These are phyloP conservation scores for Phyllotreta cruciferae DNA, from an alignment of 2,888 invertebrate genomes.

Conservation along the genomic window DNA sequence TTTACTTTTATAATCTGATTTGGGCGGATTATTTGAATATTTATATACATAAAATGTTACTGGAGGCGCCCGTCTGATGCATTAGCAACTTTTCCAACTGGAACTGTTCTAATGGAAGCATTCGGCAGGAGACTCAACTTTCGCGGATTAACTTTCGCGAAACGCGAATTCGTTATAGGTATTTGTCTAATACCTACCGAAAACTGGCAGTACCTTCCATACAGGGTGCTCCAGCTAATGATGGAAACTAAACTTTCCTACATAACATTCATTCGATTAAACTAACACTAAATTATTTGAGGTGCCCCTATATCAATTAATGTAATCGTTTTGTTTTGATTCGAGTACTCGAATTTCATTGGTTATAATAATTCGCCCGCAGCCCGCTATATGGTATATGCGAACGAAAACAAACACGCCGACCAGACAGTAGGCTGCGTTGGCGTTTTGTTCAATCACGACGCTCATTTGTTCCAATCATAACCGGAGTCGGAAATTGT, in stretches of 20 bases:
- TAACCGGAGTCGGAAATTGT: constrained; percentile 56
- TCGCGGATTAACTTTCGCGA: too few relatives aligned
- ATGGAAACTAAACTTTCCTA: too few relatives aligned
- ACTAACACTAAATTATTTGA: constrained; percentile 34
- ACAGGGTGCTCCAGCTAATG: too few relatives aligned
- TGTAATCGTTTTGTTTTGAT: constrained; percentile 50
- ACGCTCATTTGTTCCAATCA: constrained; percentile 56
- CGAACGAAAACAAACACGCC: constrained; percentile 50
- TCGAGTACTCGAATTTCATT: constrained; percentile 54
- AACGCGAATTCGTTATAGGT: too few relatives aligned
- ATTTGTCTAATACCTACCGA: too few relatives aligned
- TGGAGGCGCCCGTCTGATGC: constrained; percentile 54
- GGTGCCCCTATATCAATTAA: constrained; percentile 47
- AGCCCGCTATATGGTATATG: constrained; percentile 41
- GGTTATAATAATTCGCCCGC: constrained; percentile 55
- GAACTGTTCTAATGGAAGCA: constrained; percentile 53
- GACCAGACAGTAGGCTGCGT: constrained; percentile 38
- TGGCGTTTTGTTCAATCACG: constrained; percentile 48
- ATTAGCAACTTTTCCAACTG: constrained; percentile 57
- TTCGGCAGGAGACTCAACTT: constrained; percentile 33
- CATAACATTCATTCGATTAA: background rate
- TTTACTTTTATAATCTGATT: constrained; percentile 60
- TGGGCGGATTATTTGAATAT: constrained; percentile 60
- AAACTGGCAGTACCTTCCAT: too few relatives aligned
- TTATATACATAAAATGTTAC: constrained; percentile 59